A percentile compares a stretch with the other conserved stretches of the same genome.
Conservation (phyloP, 2,888 invertebrate genomes). For the Tanypteryx hageni region DNA sequence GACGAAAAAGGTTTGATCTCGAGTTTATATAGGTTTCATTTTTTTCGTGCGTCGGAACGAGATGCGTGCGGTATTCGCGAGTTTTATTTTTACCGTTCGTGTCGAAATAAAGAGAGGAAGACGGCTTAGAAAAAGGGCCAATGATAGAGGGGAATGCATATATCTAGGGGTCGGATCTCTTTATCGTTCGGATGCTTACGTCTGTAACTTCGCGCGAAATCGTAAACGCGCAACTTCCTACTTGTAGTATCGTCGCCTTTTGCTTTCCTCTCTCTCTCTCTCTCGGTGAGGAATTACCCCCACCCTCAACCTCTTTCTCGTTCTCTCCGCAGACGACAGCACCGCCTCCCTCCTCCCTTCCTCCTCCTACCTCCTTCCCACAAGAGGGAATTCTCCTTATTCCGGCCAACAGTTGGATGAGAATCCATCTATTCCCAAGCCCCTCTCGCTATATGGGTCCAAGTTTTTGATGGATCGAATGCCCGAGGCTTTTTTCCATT, state of each 20-base stretch:
- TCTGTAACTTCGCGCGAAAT: not conserved
- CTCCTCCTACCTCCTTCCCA: not conserved
- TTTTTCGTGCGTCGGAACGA: too few relatives aligned
- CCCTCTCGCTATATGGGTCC: conserved; percentile 45
- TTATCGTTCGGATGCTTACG: not conserved
- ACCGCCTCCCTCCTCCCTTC: not conserved
- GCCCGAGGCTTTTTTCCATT: conserved; percentile 39
- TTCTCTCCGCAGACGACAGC: not conserved
- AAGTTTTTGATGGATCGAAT: conserved; percentile 57
- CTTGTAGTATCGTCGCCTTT: not conserved
- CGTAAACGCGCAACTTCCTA: conserved; percentile 14
- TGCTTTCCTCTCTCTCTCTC: too few relatives aligned
- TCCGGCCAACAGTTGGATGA: conserved; percentile 41
- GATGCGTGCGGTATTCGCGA: not conserved
- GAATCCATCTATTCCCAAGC: conserved; percentile 49
- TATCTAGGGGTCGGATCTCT: not conserved
- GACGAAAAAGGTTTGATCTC: too few relatives aligned
- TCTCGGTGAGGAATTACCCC: too few relatives aligned
- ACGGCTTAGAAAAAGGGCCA: not conserved
- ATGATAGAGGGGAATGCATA: not conserved
- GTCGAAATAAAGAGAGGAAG: not conserved
- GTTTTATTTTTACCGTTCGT: not conserved
- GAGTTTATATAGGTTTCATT: too few relatives aligned
- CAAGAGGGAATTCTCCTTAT: conserved; percentile 3
- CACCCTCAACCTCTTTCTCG: not conserved